Base-by-base conservation (phyloP, 2,797 vertebrate genomes). In the Parauchenoglanis punctatus region DNA sequence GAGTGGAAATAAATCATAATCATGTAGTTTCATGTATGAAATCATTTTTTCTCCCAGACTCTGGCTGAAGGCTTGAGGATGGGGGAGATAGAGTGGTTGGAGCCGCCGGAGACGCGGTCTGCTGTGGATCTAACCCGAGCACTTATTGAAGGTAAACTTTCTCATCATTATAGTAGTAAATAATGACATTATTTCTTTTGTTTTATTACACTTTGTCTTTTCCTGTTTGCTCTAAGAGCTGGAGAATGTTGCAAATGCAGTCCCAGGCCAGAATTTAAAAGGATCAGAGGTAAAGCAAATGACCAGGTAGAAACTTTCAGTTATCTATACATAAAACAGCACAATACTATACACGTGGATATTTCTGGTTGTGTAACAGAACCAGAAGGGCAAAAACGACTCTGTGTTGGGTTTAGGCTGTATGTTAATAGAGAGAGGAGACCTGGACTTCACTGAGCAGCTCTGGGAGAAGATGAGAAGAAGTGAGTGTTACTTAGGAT, bases 361-460 rank as follows among this genome's bases (percentile, higher is more conserved):
- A 13, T 63, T 63, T 63, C n/a, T 81, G 49, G 28, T 35, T 83
- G 49, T 93, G 35, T 73, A 91, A 15, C 90, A 96, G 96, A 93
- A 93, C 11, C 91, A 92, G 92, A 95, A 94, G 86, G 85, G 94
- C 81, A 96, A 96, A 25, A 92, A 91, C 0, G 95, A 96, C 35
- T 73, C 91, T 3, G 92, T 94, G 1, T 95, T 88, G 96, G 61
- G 91, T 15, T 96, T 96, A 89, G 96, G 94, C 85, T 91, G 93
- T 4, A 91, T 95, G 87, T 93, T 97, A 88, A 94, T 94, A 86
- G 95, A 96, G 86, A 94, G 98, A 87, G 96, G 96, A 13, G 97
- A 98, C 91, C 95, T 99, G 56, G 99, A 99, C 93, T 99, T 99
- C 92, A 95, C 96, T 54, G 98, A 99, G 87, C 96, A 98, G 76